phyloP scores from a whole-genome alignment of 2,113 vertebrate genomes.

The Cyanocitta stelleri region DNA sequence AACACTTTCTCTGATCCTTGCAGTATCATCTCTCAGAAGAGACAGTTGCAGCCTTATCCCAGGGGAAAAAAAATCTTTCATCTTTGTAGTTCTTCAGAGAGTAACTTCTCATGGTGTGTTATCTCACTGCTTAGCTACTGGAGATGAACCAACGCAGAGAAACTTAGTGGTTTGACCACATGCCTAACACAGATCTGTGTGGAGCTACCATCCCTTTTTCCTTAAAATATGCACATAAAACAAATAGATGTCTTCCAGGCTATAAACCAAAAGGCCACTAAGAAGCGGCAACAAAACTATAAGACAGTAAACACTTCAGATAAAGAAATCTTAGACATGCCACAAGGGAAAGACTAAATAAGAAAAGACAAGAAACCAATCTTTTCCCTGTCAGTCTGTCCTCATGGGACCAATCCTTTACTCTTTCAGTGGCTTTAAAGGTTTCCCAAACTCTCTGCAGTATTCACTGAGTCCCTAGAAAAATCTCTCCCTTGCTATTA shows the following conservation, averaged over 20 bases:
- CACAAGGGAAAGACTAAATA: conserved; percentile 10
- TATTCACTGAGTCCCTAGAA: not conserved
- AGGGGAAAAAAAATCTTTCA: not conserved
- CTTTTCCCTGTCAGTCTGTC: not conserved
- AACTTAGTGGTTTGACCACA: not conserved
- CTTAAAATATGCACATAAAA: conserved; percentile 1
- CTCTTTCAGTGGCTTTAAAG: not conserved
- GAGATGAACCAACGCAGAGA: not conserved
- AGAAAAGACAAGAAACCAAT: not conserved
- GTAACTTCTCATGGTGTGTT: not conserved
- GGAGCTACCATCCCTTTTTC: not conserved
- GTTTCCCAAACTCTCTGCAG: not conserved
- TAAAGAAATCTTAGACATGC: not conserved
- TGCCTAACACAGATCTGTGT: not conserved
- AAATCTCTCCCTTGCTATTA: not conserved
- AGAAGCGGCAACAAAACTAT: not conserved
- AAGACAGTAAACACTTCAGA: not conserved
- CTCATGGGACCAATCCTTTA: not conserved
- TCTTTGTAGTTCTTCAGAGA: not conserved
- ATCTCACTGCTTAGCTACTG: not conserved
- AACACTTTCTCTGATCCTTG: not conserved
- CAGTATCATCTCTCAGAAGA: not conserved
- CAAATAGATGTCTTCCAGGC: not conserved
- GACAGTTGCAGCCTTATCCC: not conserved
- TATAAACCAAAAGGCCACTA: not conserved